phyloP scores from a whole-genome alignment of 2,888 invertebrate genomes.

The Mactromeris polynyma region DNA sequence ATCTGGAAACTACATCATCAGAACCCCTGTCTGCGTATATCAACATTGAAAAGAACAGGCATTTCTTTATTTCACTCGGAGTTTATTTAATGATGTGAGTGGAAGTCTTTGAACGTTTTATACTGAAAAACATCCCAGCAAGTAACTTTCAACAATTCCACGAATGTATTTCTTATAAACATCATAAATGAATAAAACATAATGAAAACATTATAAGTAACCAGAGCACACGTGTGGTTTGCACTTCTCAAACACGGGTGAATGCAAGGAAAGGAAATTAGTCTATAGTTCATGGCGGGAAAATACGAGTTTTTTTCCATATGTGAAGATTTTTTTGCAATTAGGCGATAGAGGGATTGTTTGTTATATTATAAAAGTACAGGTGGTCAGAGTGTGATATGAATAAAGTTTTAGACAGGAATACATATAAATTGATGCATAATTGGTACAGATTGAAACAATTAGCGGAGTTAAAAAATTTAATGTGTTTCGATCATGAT shows the following conservation, averaged over 20 bases:
- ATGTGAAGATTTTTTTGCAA: neutral
- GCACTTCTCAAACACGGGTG: slow-evolving; percentile 41
- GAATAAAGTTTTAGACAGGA: neutral
- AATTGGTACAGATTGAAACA: neutral
- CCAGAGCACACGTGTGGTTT: slow-evolving; percentile 48
- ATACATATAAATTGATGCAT: neutral
- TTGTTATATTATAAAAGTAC: neutral
- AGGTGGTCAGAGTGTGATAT: slow-evolving; percentile 2
- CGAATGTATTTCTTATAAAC: slow-evolving; percentile 45
- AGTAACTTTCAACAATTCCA: slow-evolving; percentile 49
- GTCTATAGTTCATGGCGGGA: slow-evolving; percentile 23
- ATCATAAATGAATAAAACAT: slow-evolving; percentile 63
- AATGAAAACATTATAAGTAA: slow-evolving; percentile 27
- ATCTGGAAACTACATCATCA: slow-evolving; percentile 15
- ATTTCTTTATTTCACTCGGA: slow-evolving; percentile 23
- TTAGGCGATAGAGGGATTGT: neutral
- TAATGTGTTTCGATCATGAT: too few species aligned
- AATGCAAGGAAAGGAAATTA: slow-evolving; percentile 39
- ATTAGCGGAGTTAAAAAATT: too few species aligned
- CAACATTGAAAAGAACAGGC: slow-evolving; percentile 11
- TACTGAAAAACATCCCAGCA: slow-evolving; percentile 39
- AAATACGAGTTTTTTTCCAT: slow-evolving; percentile 1
- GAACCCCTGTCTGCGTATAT: neutral
- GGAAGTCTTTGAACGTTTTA: slow-evolving; percentile 49
- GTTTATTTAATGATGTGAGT: slow-evolving; percentile 41